Percentiles rank a stretch among this genome's conserved stretches.
These are phyloP conservation scores for Phyllotreta striolata DNA, from an alignment of 2,888 invertebrate genomes.

Conservation along the genomic window DNA sequence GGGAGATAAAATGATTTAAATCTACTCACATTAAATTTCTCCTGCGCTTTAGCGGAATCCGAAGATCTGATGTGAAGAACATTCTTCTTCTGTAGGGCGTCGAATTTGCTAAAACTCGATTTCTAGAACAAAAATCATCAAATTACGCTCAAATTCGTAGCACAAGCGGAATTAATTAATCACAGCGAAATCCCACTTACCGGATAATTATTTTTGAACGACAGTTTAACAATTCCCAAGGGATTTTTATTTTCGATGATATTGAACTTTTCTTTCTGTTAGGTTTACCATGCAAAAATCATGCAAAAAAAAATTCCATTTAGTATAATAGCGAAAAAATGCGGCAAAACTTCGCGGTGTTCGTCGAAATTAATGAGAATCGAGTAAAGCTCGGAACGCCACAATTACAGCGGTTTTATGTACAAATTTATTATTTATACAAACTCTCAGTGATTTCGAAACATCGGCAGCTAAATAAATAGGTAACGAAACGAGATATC, in stretches of 20 bases:
- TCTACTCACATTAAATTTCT: constrained; percentile 71
- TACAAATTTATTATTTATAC: too few relatives aligned
- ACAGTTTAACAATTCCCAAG: constrained; percentile 36
- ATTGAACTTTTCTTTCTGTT: constrained; percentile 53
- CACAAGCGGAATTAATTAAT: neutral
- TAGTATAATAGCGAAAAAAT: constrained; percentile 28
- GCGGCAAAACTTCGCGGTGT: constrained; percentile 5
- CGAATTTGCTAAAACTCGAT: constrained; percentile 80
- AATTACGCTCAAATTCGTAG: neutral
- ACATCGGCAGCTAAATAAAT: too few relatives aligned
- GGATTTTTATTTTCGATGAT: constrained; percentile 40
- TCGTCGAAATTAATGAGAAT: neutral
- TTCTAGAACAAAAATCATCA: constrained; percentile 65
- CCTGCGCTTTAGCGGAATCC: constrained; percentile 72
- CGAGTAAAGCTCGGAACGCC: neutral
- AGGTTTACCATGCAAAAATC: constrained; percentile 49
- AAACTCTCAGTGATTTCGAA: too few relatives aligned
- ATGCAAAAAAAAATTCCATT: constrained; percentile 29
- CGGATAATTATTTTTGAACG: constrained; percentile 41
- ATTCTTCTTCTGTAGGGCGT: constrained; percentile 73
- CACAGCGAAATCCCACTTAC: constrained; percentile 38
- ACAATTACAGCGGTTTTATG: too few relatives aligned
- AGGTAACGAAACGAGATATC: too few relatives aligned
- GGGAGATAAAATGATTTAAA: neutral
- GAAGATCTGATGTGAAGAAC: constrained; percentile 72